Evolutionary conservation across 2,888 invertebrate species (phyloP).

Genomic region (Ornithoptera priamus): DNA sequence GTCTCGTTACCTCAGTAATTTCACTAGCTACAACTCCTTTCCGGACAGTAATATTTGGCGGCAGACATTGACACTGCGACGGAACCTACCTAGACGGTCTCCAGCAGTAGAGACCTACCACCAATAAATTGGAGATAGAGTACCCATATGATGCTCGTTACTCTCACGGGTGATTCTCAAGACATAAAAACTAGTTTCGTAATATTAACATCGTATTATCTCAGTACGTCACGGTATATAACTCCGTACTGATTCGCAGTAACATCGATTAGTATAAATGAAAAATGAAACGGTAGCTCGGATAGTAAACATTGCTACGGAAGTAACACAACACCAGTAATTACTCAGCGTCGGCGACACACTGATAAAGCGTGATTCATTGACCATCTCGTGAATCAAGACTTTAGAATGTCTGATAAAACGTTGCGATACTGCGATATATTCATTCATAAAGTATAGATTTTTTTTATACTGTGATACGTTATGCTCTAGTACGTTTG

Average conservation of each 20-base stretch:
- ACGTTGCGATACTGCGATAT: slow-evolving; percentile 6
- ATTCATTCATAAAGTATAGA: slow-evolving; percentile 19
- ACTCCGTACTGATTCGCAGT: not conserved
- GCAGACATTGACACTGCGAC: no score
- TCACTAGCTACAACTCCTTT: no score
- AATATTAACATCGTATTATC: not conserved
- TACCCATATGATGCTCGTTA: no score
- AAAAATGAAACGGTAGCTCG: slow-evolving; percentile 4
- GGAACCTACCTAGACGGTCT: no score
- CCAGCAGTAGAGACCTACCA: no score
- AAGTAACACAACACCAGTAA: slow-evolving; percentile 40
- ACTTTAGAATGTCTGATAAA: slow-evolving; percentile 17
- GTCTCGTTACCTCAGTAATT: no score
- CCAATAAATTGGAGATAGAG: no score
- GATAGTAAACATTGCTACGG: slow-evolving; percentile 32
- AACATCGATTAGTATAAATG: slow-evolving; percentile 6
- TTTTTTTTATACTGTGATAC: slow-evolving; percentile 8
- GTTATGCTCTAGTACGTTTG: slow-evolving; percentile 16
- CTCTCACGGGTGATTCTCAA: no score
- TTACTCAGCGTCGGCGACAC: slow-evolving; percentile 33
- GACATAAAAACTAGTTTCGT: not conserved
- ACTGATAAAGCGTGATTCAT: slow-evolving; percentile 28
- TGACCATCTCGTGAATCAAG: slow-evolving; percentile 29
- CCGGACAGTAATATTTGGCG: no score
- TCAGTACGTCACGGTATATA: not conserved